These are phyloP conservation scores for Piprites chloris DNA, from an alignment of 2,113 vertebrate species.

Conservation along the genomic window DNA sequence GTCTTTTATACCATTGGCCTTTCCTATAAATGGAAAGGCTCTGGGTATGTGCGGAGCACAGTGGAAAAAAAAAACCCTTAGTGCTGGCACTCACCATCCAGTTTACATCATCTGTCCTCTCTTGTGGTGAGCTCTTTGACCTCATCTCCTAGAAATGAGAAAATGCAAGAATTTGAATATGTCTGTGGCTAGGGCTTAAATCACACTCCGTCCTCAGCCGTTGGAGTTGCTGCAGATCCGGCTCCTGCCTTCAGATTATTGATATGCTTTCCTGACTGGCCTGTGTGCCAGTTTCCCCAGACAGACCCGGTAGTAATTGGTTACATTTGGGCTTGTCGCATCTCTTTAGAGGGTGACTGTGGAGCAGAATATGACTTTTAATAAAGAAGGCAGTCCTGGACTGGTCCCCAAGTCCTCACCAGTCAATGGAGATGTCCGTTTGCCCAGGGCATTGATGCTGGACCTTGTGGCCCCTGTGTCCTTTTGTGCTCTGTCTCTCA, in stretches of 20 bases:
- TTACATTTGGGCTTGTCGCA: not conserved
- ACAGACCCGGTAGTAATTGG: not conserved
- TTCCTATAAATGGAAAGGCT: constrained; percentile 37
- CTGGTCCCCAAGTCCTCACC: not conserved
- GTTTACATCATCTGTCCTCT: not conserved
- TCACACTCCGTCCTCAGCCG: not conserved
- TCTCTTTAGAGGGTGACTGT: not conserved
- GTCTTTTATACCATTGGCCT: not conserved
- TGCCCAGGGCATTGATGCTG: not conserved
- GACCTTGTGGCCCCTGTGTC: not conserved
- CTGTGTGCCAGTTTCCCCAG: not conserved
- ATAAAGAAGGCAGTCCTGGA: not conserved
- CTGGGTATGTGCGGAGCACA: not conserved
- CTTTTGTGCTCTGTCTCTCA: not conserved
- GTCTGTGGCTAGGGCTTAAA: not conserved
- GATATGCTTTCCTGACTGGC: not conserved
- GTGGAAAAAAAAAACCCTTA: not conserved
- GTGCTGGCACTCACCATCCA: not conserved
- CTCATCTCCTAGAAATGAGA: constrained; percentile 36
- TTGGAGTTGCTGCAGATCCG: not conserved
- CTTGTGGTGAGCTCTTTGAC: constrained; percentile 33
- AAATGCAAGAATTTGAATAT: not conserved
- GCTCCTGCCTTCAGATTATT: not conserved
- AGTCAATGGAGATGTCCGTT: not conserved
- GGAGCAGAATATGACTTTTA: not conserved